These are phyloP conservation scores for Moxostoma hubbsi DNA, from an alignment of 2,797 vertebrate species.

Conservation along the genomic window DNA sequence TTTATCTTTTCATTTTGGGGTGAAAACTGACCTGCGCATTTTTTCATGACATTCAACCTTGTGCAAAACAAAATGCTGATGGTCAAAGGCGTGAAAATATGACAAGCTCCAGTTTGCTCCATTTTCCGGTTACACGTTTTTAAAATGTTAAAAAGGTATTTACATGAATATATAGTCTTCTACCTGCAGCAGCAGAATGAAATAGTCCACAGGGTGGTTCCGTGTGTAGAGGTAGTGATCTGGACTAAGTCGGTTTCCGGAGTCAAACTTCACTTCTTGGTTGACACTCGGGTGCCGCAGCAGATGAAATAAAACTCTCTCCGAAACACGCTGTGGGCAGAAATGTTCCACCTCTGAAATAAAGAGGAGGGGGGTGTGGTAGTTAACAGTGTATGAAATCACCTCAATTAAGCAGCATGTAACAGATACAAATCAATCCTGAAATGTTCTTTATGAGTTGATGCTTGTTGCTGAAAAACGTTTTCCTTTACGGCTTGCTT, in stretches of 20 bases:
- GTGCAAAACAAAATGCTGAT: too few species aligned
- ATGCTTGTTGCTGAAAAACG: background rate
- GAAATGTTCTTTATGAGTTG: background rate
- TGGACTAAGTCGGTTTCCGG: conserved; percentile 78
- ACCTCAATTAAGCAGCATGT: background rate
- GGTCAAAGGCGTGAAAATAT: too few species aligned
- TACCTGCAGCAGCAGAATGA: conserved; percentile 92
- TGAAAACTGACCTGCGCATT: too few species aligned
- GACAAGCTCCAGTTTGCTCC: too few species aligned
- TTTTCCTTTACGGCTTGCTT: background rate
- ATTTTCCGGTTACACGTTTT: too few species aligned
- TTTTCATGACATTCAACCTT: too few species aligned
- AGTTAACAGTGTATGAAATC: background rate
- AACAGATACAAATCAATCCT: background rate
- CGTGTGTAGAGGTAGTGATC: conserved; percentile 91
- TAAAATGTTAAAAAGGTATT: background rate
- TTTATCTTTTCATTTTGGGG: too few species aligned
- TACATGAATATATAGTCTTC: background rate
- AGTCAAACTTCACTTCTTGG: conserved; percentile 90
- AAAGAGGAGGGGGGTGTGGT: background rate
- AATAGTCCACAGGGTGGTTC: conserved; percentile 91
- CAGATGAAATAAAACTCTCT: conserved; percentile 89
- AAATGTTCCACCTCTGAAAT: conserved; percentile 90
- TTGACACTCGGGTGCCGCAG: conserved; percentile 90
- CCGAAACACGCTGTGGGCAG: conserved; percentile 82